phyloP scores from a whole-genome alignment of 2,888 invertebrate genomes.

The Cataglyphis cursor region DNA sequence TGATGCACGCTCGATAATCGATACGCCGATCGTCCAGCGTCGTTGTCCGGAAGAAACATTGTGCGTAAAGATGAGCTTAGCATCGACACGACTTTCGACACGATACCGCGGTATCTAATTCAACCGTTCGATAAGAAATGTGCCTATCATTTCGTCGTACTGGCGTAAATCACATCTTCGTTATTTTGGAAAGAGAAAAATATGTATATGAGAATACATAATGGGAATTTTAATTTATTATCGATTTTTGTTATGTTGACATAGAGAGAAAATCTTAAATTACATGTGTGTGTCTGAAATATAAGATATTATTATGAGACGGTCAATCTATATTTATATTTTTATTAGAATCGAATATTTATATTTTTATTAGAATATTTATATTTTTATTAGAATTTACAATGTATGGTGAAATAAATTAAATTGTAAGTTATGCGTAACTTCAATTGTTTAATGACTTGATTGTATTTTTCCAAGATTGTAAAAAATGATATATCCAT shows the following conservation, averaged over 20 bases:
- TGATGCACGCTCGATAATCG: conserved; percentile 64
- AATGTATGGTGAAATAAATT: not conserved
- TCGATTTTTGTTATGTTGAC: not conserved
- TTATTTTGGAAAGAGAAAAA: not conserved
- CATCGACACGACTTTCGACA: conserved; percentile 32
- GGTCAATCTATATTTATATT: not conserved
- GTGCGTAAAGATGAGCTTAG: conserved; percentile 41
- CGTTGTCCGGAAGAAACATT: conserved; percentile 55
- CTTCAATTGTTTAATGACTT: not conserved
- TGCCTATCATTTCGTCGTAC: too few species aligned
- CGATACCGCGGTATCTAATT: not conserved
- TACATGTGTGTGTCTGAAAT: not conserved
- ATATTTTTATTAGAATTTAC: not conserved
- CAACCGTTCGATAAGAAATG: not conserved
- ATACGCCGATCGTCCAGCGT: conserved; percentile 68
- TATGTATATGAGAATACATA: not conserved
- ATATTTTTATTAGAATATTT: not conserved
- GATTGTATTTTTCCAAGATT: not conserved
- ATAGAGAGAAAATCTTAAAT: not conserved
- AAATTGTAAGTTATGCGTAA: not conserved
- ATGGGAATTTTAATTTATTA: conserved; percentile 4
- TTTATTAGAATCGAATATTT: not conserved
- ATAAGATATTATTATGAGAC: not conserved
- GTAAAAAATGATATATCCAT: not conserved
- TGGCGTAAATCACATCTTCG: not conserved